Percentiles rank a stretch among this genome's conserved stretches.
Evolutionary conservation across 2,888 invertebrate species (phyloP).

Genomic region (Pandemis corylana): DNA sequence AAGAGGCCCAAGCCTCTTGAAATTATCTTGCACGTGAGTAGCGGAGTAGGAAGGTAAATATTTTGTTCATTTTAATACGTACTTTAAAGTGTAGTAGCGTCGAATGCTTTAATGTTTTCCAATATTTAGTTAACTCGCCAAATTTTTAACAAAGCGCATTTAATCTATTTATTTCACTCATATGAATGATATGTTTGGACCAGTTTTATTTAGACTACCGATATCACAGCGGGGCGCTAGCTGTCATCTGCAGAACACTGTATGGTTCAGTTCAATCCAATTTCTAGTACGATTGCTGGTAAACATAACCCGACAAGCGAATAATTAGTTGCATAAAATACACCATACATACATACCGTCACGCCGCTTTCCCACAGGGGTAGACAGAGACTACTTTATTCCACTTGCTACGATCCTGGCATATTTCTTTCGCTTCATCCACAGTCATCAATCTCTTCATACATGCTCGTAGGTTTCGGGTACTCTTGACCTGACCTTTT

Average conservation of each 20-base stretch:
- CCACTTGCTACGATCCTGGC: too few relatives aligned
- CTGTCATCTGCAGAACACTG: constrained; percentile 2
- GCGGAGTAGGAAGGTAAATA: too few relatives aligned
- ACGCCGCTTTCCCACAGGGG: too few relatives aligned
- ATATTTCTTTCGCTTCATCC: too few relatives aligned
- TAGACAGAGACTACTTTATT: too few relatives aligned
- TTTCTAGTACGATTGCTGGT: constrained; percentile 1
- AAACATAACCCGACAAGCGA: not conserved
- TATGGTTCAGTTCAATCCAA: constrained; percentile 6
- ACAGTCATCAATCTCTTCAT: too few relatives aligned
- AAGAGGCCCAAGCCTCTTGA: too few relatives aligned
- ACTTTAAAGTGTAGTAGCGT: not conserved
- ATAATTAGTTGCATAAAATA: not conserved
- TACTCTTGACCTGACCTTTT: too few relatives aligned
- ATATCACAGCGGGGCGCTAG: constrained; percentile 17
- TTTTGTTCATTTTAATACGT: too few relatives aligned
- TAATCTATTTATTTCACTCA: not conserved
- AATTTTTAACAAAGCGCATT: not conserved
- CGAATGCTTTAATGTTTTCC: not conserved
- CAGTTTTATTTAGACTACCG: not conserved
- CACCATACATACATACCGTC: too few relatives aligned
- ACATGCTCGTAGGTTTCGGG: too few relatives aligned
- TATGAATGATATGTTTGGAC: not conserved
- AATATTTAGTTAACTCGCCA: not conserved
- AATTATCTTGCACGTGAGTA: too few relatives aligned